A percentile compares a stretch with the other conserved stretches of the same genome.
Evolutionary conservation across 2,113 vertebrate genomes (phyloP).

Genomic region (Corythaixoides concolor): DNA sequence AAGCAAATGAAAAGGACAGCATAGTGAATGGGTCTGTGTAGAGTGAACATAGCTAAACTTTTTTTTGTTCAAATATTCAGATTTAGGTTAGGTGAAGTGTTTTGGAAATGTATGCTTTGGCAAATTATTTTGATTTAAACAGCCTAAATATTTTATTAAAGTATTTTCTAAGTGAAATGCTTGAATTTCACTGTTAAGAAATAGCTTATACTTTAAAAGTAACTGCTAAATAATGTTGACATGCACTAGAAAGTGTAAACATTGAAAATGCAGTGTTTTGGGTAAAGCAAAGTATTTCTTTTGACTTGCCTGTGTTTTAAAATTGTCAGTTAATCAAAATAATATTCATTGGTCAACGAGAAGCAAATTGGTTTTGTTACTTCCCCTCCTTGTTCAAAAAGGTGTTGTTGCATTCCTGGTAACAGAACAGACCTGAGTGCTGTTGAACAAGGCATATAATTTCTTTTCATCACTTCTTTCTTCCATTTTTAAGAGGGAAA

Average conservation of each 20-base stretch:
- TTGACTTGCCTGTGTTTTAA: neutral
- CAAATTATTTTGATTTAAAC: neutral
- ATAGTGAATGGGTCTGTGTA: neutral
- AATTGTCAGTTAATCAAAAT: neutral
- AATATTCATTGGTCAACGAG: neutral
- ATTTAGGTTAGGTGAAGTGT: neutral
- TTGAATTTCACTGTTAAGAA: neutral
- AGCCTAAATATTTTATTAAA: neutral
- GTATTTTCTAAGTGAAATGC: neutral
- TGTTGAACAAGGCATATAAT: neutral
- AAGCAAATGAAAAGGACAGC: neutral
- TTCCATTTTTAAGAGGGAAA: neutral
- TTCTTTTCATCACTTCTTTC: neutral
- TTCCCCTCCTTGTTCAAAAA: neutral
- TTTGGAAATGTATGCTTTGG: neutral
- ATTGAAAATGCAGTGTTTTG: neutral
- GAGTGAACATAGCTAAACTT: neutral
- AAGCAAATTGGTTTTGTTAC: neutral
- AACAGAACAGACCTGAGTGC: neutral
- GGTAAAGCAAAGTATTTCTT: neutral
- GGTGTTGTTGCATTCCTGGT: neutral
- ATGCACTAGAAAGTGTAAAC: neutral
- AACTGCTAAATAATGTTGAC: neutral
- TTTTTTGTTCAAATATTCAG: neutral
- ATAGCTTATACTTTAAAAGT: neutral